Base-by-base conservation (phyloP, 2,113 vertebrate genomes). In the Mus spicilegus region DNA sequence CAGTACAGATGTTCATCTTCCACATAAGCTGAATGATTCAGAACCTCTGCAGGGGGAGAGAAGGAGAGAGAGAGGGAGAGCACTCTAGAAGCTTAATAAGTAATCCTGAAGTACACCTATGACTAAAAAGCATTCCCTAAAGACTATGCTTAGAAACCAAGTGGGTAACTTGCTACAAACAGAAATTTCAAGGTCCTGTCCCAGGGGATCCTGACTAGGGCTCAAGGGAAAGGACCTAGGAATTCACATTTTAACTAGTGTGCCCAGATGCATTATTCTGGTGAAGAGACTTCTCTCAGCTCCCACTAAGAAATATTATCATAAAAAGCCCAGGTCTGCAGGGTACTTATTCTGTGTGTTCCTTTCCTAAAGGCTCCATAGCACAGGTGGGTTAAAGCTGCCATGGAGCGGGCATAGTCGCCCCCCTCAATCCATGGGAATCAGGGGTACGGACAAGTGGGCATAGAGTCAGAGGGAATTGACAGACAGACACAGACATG, bases 141-240 rank as follows among this genome's bases (percentile, higher is more conserved):
- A 95, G 72, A 75, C 4, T 76, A 30, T 87, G 58, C 70, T 96
- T 94, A 80, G 82, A 97, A 94, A 93, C 33, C 51, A 95, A 89
- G 49, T 75, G 69, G 33, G 9, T 65, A 78, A 61, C 67, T 65
- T 95, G 36, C 73, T 87, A 87, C 33, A 89, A 94, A 93, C 51
- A 72, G 61, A 87, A 70, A 96, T 91, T 93, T 89, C 70, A 81
- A 85, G 36, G 16, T 95, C 42, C 61, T 96, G 7, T 92, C 54
- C 70, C 63, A 8, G 87, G 69, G 78, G 42, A 94, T 78, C 77
- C 82, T 84, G 56, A 93, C 70, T 19, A 89, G 16, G 61, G 24
- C 89, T 16, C 33, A 85, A 65, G 8, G 19, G 33, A 89, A 82
- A 91, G 58, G 39, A 70, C 70, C 87, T 89, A 49, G 49, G n/a